Evolutionary conservation across 2,797 vertebrate species (phyloP), one percentile per base, ranked within the genome.

Genomic region (Helicolenus hilgendorfi): DNA sequence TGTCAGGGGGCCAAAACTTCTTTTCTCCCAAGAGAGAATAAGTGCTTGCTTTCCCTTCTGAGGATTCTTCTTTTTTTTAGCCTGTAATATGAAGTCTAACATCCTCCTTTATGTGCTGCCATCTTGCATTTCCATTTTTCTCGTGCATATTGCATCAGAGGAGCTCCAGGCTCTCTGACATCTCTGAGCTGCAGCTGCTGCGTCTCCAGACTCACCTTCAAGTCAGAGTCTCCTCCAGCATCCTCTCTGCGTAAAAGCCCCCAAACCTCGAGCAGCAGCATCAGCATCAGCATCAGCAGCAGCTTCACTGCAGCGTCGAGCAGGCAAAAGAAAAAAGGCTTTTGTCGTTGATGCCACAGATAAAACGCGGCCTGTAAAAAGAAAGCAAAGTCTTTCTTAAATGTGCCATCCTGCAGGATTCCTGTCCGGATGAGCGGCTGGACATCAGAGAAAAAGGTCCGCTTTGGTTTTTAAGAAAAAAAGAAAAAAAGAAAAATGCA

Each of bases 131-230:
- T 83, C 49, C 72, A 38, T 55, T 15, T 26, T 45, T 4, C 59
- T 7, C 18, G 36, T 68, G 63, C 53, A 7, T 79, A 11, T 69
- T 27, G 83, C 88, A 64, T 72, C 72, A 81, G 77, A 80, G 62
- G 38, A 74, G 71, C 83, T 35, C 31, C 64, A 35, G 63, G 18
- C 41, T 49, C 41, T 49, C 15, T 49, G 49, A 53, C 74, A 14
- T 75, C 77, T 62, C 41, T 26, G 69, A 29, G n/a, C 11, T 58
- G 22, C 77, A 59, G 69, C 53, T 26, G 63, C 56, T 64, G 60
- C 11, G n/a, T 41, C 22, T 76, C 14, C 60, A n/a, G 3, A 89
- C 91, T 91, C 87, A 92, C 91, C 93, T 94, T 77, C 6, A 26
- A 11, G 15, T 83, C 2, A 27, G 33, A 11, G 27, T 69, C 45